Conservation (phyloP, 2,888 invertebrate genomes). For the Spodoptera littoralis region DNA sequence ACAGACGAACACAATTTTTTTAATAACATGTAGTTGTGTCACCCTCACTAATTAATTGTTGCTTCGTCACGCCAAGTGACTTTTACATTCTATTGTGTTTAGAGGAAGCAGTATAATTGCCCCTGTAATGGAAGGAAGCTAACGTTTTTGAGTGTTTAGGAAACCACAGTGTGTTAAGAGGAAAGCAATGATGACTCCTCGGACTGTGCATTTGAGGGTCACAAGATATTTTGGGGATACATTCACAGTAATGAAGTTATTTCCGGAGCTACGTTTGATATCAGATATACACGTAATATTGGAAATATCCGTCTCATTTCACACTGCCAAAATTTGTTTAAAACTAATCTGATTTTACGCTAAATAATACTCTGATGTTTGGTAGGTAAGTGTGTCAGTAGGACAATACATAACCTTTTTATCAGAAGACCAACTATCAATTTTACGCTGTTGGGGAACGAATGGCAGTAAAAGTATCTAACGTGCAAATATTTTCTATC, state of each 20-base stretch:
- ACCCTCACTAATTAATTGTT: slow-evolving; percentile 63
- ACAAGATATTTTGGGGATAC: slow-evolving; percentile 16
- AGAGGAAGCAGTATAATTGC: slow-evolving; percentile 84
- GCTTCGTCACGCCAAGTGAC: slow-evolving; percentile 70
- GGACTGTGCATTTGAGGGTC: slow-evolving; percentile 18
- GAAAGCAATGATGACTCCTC: slow-evolving; percentile 43
- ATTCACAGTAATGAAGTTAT: slow-evolving; percentile 3
- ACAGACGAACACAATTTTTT: slow-evolving; percentile 23
- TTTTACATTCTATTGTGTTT: slow-evolving; percentile 82
- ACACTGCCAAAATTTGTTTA: not conserved
- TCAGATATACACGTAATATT: not conserved
- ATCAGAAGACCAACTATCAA: slow-evolving; percentile 25
- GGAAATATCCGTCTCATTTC: not conserved
- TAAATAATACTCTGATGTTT: slow-evolving; percentile 9
- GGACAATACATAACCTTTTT: slow-evolving; percentile 18
- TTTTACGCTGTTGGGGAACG: slow-evolving; percentile 29
- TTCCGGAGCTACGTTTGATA: not conserved
- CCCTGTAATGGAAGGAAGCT: slow-evolving; percentile 78
- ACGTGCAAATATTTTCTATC: slow-evolving; percentile 17
- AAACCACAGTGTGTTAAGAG: slow-evolving; percentile 63
- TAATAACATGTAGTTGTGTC: slow-evolving; percentile 54
- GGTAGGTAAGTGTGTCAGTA: slow-evolving; percentile 25
- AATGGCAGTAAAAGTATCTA: slow-evolving; percentile 26
- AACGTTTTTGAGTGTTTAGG: slow-evolving; percentile 74
- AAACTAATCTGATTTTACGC: slow-evolving; percentile 14